Evolutionary conservation across 2,113 vertebrate genomes (phyloP).

Genomic region (Oreochromis niloticus): DNA sequence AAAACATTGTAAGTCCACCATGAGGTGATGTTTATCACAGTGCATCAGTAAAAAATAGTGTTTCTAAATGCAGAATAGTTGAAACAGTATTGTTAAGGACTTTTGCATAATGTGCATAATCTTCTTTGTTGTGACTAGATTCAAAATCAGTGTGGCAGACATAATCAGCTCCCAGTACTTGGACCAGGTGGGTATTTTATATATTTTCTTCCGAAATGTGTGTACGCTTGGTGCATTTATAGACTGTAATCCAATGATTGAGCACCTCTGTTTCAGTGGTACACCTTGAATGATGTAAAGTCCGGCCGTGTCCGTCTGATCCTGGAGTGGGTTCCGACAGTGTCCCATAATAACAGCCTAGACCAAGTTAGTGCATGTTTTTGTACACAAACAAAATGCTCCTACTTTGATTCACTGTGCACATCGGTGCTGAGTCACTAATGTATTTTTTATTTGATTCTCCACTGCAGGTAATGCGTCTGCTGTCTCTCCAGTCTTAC

Average conservation of each 20-base stretch:
- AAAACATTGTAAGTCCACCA: fast-evolving
- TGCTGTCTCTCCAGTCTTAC: slow-evolving; percentile 75
- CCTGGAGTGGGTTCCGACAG: slow-evolving; percentile 77
- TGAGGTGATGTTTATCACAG: background rate
- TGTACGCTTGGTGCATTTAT: background rate
- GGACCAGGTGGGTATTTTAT: slow-evolving; percentile 57
- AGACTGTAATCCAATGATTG: background rate
- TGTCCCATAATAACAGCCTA: slow-evolving; percentile 63
- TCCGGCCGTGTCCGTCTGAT: slow-evolving; percentile 81
- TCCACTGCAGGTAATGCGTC: slow-evolving; percentile 72
- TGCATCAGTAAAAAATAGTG: background rate
- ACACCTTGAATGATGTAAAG: slow-evolving; percentile 79
- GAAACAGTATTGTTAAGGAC: background rate
- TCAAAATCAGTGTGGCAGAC: slow-evolving; percentile 54
- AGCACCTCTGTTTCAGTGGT: slow-evolving; percentile 75
- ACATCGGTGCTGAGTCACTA: slow-evolving; percentile 13
- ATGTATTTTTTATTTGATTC: background rate
- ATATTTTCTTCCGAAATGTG: background rate
- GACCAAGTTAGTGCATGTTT: slow-evolving; percentile 69
- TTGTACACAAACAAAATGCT: background rate
- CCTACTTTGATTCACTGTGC: background rate
- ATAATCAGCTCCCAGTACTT: slow-evolving; percentile 59
- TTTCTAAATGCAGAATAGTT: background rate
- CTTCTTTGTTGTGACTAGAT: slow-evolving; percentile 32
- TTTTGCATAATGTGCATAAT: background rate